These are phyloP conservation scores for Stictocephala bisonia DNA, from an alignment of 2,888 invertebrate species.

Conservation along the genomic window DNA sequence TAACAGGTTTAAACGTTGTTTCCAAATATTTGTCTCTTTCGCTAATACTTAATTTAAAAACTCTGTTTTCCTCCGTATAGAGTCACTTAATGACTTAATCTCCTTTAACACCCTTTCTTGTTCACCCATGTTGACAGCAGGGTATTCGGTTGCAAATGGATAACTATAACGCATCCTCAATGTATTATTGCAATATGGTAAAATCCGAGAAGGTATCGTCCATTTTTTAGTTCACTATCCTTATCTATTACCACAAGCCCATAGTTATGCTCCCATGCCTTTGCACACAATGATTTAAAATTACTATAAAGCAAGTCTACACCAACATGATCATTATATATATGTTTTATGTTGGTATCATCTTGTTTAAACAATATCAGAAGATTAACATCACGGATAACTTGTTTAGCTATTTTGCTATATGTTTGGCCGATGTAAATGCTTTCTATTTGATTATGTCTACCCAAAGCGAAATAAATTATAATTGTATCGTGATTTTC, in stretches of 20 bases:
- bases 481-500: conserved; percentile 5
- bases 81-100: too few species aligned
- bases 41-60: neutral
- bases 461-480: conserved; percentile 7
- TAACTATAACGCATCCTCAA: too few species aligned
- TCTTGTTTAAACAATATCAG: conserved; percentile 63
- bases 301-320: conserved; percentile 42
- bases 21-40: neutral
- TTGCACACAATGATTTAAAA: conserved; percentile 59
- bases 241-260: conserved; percentile 46
- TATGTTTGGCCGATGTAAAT: conserved; percentile 32
- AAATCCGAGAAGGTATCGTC: conserved; percentile 61
- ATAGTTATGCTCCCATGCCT: conserved; percentile 58
- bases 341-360: conserved; percentile 61
- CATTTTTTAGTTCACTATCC: conserved; percentile 57
- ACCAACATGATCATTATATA: conserved; percentile 48
- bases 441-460: conserved; percentile 25
- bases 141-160: too few species aligned
- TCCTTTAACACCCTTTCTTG: neutral
- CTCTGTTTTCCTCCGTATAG: too few species aligned
- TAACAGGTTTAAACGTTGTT: neutral
- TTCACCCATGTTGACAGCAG: too few species aligned
- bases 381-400: conserved; percentile 62
- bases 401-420: conserved; percentile 61
- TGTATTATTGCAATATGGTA: conserved; percentile 51